Base-by-base conservation (phyloP, 2,888 invertebrate species). In the Cheilosia soror region DNA sequence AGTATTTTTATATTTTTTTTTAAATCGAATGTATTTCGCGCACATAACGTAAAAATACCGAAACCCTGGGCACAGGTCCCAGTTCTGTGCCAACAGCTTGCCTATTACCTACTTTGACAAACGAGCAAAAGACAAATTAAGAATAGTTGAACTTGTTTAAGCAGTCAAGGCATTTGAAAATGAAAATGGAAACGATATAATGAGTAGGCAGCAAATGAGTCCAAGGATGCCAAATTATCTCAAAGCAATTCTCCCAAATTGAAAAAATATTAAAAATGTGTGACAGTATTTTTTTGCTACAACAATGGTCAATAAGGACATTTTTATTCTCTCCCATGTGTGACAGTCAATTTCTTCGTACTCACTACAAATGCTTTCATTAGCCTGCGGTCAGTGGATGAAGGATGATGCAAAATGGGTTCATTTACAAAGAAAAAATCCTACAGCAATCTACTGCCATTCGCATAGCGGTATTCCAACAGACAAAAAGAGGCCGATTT, bases 331-430 rank as follows among this genome's bases (percentile, higher is more conserved):
- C 42, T 62, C 27, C 4, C 27, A 42, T 33, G 31, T 20, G 29
- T 40, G 13, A 51, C 13, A 5, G 11, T 51, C 7, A 27, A 27
- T 13, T 25, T 42, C 6, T 11, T n/a, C 6, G 7, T 31, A 31
- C 42, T 13, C 20, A 6, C 42, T 42, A 27, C n/a, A 51, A 72
- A 72, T 51, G 31, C 33, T 62, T 60, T 75, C 55, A 76, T 66
- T 75, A 68, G 37, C 68, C 62, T 62, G 60, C 60, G 65, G 60
- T 60, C 58, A 66, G 29, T 31, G 25, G n/a, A 51, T 51, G 29
- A 33, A 58, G 20, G 40, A 60, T 25, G 49, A 47, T 37, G 51
- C 15, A 49, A 66, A 57, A 65, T 57, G 49, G 47, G 58, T 49
- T 49, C 76, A 58, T 66, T 65, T 27, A 49, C 13, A 65, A 75